These are phyloP conservation scores for Mola mola DNA, from an alignment of 2,113 vertebrate genomes.

Conservation along the genomic window DNA sequence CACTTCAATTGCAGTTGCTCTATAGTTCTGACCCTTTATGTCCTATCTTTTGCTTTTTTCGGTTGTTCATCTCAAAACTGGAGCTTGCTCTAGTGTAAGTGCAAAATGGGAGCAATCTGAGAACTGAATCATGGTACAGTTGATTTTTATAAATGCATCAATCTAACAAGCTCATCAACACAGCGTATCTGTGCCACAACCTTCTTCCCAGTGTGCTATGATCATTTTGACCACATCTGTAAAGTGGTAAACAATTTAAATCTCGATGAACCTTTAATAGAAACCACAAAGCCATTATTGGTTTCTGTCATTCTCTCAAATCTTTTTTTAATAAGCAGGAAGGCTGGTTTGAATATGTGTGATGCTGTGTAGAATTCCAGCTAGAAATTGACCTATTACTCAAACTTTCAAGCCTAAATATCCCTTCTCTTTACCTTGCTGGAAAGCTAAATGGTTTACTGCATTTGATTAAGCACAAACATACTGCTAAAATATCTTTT, in stretches of 20 bases:
- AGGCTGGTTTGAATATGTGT: background rate
- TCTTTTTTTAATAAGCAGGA: background rate
- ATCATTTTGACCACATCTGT: conserved; percentile 22
- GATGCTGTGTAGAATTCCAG: background rate
- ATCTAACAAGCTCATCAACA: conserved; percentile 2
- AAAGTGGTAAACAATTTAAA: conserved; percentile 17
- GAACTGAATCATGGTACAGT: too few relatives aligned
- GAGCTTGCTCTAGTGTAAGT: too few relatives aligned
- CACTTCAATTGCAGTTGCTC: too few relatives aligned
- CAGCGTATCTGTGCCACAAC: background rate
- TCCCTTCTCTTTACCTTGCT: conserved; percentile 57
- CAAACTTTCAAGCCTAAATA: conserved; percentile 6
- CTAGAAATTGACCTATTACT: background rate
- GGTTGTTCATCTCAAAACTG: conserved; percentile 18
- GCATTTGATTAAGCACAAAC: conserved; percentile 51
- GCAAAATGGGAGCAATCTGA: too few relatives aligned
- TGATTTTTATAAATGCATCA: too few relatives aligned
- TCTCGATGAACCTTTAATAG: conserved; percentile 1
- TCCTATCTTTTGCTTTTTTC: background rate
- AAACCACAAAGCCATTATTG: too few relatives aligned
- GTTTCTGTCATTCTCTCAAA: too few relatives aligned
- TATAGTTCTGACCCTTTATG: too few relatives aligned
- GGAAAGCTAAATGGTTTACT: conserved; percentile 35
- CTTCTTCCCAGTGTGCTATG: conserved; percentile 18
- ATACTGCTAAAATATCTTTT: conserved; percentile 51